phyloP scores from a whole-genome alignment of 2,113 vertebrate species.

The Neolamprologus fasciatus region DNA sequence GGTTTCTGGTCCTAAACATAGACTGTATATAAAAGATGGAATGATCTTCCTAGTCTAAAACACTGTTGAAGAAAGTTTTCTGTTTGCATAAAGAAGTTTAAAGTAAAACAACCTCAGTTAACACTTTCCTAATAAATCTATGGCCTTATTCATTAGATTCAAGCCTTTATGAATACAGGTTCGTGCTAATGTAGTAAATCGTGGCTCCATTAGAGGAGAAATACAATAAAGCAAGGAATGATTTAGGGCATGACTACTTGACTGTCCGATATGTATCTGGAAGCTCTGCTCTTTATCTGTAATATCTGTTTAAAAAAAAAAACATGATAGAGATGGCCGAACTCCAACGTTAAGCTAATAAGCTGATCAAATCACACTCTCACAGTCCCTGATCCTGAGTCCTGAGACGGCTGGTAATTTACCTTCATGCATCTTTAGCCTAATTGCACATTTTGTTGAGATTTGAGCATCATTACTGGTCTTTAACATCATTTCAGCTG shows the following conservation, averaged over 20 bases:
- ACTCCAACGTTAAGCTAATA: neutral
- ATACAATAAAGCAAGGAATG: neutral
- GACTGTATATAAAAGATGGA: neutral
- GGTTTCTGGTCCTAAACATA: neutral
- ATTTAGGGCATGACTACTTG: neutral
- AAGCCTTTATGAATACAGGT: neutral
- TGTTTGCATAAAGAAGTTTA: neutral
- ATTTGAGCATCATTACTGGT: neutral
- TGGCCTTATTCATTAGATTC: neutral
- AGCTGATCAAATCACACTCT: neutral
- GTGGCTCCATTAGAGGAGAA: neutral
- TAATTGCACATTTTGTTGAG: neutral
- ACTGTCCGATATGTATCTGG: neutral
- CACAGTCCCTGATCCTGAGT: neutral
- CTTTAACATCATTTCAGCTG: neutral
- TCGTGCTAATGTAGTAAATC: neutral
- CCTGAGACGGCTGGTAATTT: neutral
- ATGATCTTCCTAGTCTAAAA: neutral
- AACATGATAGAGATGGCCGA: neutral
- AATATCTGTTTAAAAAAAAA: rapidly evolving
- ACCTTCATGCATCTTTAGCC: neutral
- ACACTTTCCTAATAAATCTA: neutral
- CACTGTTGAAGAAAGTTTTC: neutral
- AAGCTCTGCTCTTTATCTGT: neutral
- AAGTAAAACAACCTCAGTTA: neutral